phyloP scores from a whole-genome alignment of 2,797 vertebrate species.

The Danio jaintianensis region DNA sequence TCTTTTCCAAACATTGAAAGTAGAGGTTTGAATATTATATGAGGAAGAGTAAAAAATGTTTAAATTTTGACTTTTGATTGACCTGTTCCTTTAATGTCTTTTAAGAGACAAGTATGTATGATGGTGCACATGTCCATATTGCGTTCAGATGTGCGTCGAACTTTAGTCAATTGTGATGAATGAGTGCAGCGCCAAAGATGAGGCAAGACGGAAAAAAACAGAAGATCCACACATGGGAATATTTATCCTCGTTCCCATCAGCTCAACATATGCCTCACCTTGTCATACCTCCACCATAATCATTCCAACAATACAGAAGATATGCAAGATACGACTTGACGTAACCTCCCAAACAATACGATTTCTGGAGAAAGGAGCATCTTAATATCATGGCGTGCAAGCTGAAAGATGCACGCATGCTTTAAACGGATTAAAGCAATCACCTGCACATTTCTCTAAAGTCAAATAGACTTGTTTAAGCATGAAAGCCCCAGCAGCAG shows the following conservation, averaged over 20 bases:
- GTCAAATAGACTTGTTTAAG: constrained; percentile 65
- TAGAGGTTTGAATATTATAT: neutral
- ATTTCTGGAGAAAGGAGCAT: constrained; percentile 20
- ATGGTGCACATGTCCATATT: constrained; percentile 20
- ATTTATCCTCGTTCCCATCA: constrained; percentile 32
- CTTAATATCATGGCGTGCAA: constrained; percentile 12
- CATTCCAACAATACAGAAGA: neutral
- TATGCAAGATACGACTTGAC: constrained; percentile 20
- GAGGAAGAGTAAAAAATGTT: constrained; percentile 2
- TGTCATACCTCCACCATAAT: constrained; percentile 17
- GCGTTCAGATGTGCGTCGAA: constrained; percentile 39
- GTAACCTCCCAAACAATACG: constrained; percentile 15
- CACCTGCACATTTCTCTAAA: constrained; percentile 56
- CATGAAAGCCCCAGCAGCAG: constrained; percentile 57
- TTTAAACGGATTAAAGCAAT: constrained; percentile 60
- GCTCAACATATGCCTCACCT: constrained; percentile 24
- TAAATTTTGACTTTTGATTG: neutral
- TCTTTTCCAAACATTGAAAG: neutral
- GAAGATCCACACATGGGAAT: constrained; percentile 37
- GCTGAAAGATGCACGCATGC: constrained; percentile 45
- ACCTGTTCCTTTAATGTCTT: constrained; percentile 18
- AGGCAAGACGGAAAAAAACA: constrained; percentile 29
- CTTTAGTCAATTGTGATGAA: constrained; percentile 41
- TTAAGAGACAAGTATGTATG: neutral
- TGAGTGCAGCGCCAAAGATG: constrained; percentile 30